Evolutionary conservation across 2,888 invertebrate species (phyloP).

Genomic region (Lepeophtheirus nordmannii): DNA sequence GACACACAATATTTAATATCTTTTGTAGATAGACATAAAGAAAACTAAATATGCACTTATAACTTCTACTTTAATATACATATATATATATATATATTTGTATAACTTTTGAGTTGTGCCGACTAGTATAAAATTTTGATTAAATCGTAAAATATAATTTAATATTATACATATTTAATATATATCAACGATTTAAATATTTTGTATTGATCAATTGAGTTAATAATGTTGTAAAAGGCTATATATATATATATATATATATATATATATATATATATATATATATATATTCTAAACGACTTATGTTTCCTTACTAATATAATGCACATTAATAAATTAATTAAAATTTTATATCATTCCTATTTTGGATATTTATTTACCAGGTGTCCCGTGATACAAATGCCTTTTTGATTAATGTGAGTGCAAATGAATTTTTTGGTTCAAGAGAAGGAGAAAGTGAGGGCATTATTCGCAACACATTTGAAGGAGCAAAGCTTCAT

Average conservation of each 20-base stretch:
- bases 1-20: too few species aligned
- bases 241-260: neutral
- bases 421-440: conserved; percentile 2
- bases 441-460: conserved; percentile 3
- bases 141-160: too few species aligned
- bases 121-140: too few species aligned
- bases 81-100: too few species aligned
- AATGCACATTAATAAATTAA: neutral
- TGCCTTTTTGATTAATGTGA: neutral
- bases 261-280: neutral
- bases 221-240: too few species aligned
- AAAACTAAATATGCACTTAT: too few species aligned
- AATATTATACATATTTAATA: too few species aligned
- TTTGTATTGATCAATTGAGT: too few species aligned
- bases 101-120: too few species aligned
- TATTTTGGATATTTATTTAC: neutral
- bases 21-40: too few species aligned
- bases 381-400: neutral
- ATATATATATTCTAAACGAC: neutral
- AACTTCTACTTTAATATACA: too few species aligned
- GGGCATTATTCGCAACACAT: neutral
- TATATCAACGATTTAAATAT: too few species aligned
- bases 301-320: neutral
- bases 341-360: neutral
- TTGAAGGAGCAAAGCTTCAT: neutral